Percentiles rank a stretch among this genome's conserved stretches.
Conservation (phyloP, 2,113 vertebrate species). For the Sorex fumeus region DNA sequence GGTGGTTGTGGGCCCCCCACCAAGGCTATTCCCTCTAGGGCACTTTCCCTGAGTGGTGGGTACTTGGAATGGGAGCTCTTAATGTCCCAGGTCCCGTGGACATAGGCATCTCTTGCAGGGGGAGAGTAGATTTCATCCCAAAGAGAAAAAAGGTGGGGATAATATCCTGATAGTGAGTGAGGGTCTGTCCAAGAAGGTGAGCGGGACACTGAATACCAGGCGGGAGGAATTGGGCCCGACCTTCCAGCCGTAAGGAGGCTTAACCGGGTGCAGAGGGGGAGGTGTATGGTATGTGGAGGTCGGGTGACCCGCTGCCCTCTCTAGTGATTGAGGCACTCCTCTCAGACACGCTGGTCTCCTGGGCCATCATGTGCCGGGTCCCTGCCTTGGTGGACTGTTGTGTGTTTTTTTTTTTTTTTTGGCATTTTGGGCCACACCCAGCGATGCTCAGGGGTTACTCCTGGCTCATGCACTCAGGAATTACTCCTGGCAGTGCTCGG, state of each 20-base stretch:
- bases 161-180: background rate
- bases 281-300: background rate
- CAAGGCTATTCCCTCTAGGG: too few relatives aligned
- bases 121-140: background rate
- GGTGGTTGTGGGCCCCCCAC: too few relatives aligned
- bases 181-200: background rate
- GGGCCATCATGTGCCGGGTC: background rate
- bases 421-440: too few relatives aligned
- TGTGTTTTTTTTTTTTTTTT: too few relatives aligned
- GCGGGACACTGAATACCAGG: background rate
- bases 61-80: background rate
- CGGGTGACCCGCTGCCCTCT: background rate
- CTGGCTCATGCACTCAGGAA: too few relatives aligned
- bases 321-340: background rate
- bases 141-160: background rate
- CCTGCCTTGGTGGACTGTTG: too few relatives aligned
- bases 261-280: background rate
- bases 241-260: background rate
- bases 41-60: background rate
- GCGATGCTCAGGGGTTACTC: too few relatives aligned
- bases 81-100: fast-evolving
- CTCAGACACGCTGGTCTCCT: background rate
- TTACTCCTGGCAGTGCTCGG: too few relatives aligned
- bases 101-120: background rate
- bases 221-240: background rate